Evolutionary conservation across 2,797 vertebrate genomes (phyloP), one percentile per base, ranked within the genome.

Genomic region (Coendou prehensilis): DNA sequence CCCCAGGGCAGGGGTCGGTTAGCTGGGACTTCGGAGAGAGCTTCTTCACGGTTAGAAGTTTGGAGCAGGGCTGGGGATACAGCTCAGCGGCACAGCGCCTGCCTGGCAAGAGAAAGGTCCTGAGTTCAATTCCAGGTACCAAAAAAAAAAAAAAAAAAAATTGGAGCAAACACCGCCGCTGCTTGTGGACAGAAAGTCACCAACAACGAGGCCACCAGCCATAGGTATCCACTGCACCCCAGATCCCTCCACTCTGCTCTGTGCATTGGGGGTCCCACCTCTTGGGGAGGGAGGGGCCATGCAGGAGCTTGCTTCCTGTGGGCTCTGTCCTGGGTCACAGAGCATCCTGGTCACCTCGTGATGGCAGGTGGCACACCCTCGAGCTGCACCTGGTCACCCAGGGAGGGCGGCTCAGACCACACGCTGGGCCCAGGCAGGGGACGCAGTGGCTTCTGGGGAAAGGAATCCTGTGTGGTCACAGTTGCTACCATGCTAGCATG

Each of bases 241-340:
- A 9, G 33, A 1, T 7, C 41, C 50, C 41, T 30, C 3, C 9
- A 0, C 23, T 2, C 30, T 67, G n/a, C 99, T 99, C 98, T 99
- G 99, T 99, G 97, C 89, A 54, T 56, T 22, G 57, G 81, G 47
- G 20, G 0, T 28, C 64, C 95, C 97, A 90, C 84, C 97, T 97
- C 50, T 61, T 76, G 33, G 96, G 98, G 93, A 95, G 98, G 98
- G 98, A 98, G 99, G 18, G 7, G 14, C 11, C 22, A 22, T 98
- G 97, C 99, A 95, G 23, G 9, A 47, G 1, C 64, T 33, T 52
- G 7, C 26, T 10, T 71, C 79, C 71, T 18, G 45, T 57, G 57
- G 41, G 57, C 61, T 11, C 56, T 28, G 20, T 33, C 45, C 15
- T 13, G 2, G 33, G 23, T 45, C 52, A 0, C 10, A 20, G 41